These are phyloP conservation scores for Hipposideros armiger DNA, from an alignment of 2,113 vertebrate genomes.

Conservation along the genomic window DNA sequence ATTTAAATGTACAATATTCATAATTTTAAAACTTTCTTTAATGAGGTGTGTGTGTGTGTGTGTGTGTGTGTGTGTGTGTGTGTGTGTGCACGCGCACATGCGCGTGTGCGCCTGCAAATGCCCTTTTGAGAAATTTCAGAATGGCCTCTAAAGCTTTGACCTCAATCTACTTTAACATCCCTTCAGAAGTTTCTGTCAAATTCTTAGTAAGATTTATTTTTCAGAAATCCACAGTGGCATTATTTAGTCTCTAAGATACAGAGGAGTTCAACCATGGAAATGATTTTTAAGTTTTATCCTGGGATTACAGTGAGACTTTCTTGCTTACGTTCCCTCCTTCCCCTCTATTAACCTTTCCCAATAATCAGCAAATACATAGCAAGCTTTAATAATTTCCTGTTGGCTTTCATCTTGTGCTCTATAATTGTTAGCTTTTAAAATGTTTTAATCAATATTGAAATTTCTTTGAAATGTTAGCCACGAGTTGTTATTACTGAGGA, in stretches of 20 bases:
- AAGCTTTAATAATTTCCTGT: conserved; percentile 35
- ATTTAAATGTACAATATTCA: neutral
- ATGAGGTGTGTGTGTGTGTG: neutral
- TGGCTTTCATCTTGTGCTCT: conserved; percentile 28
- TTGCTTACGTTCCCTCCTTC: conserved; percentile 22
- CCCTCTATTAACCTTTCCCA: conserved; percentile 59
- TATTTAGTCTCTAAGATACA: conserved; percentile 47
- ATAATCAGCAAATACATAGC: conserved; percentile 32
- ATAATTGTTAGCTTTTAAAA: conserved; percentile 33
- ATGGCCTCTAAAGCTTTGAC: neutral
- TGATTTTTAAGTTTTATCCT: conserved; percentile 7
- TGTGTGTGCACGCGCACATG: neutral
- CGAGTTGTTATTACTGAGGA: neutral
- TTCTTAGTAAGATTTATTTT: conserved; percentile 31
- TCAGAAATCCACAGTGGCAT: neutral
- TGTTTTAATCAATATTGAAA: conserved; percentile 52
- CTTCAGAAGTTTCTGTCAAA: conserved; percentile 18
- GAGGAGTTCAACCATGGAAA: neutral
- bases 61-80: too few relatives aligned
- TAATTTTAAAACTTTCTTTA: conserved; percentile 20
- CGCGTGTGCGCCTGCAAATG: neutral
- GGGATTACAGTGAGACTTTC: conserved; percentile 6
- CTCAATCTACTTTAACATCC: neutral
- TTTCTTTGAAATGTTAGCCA: conserved; percentile 28
- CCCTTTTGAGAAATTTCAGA: neutral